Base-by-base conservation (phyloP, 1,140 invertebrate species). In the Heliconius nattereri region DNA sequence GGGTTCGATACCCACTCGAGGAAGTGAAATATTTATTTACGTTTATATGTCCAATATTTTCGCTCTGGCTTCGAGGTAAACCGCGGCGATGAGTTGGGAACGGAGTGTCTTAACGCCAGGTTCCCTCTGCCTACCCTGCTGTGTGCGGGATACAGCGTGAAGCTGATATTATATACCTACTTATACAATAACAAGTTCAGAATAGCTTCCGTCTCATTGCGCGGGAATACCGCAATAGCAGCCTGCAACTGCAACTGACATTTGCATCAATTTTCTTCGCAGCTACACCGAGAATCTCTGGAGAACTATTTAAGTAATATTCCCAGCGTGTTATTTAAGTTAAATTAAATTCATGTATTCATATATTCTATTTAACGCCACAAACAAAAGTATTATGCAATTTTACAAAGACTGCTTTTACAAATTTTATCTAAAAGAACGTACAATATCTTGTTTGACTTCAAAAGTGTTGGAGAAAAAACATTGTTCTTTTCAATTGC, bases 401-500 rank as follows among this genome's bases (percentile, higher is more conserved):
- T 45, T 45, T 45, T 45, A 66, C 75, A 76, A 76, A 40, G 75
- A 75, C 66, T 37, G 40, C n/a, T 66, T 29, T 29, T 66, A 13
- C 60, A 66, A 66, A 66, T 66, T 29, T 29, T 2, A 66, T 66
- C 11, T 13, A 66, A 66, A 66, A 29, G 60, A 66, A 29, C 23
- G 60, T 60, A 60, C 57, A 60, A 60, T 66, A 66, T 66, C 26
- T 26, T 66, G 60, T 66, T 66, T 66, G 60, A 66, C 23, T 66
- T 66, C 23, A 66, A 66, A 66, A 66, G 60, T 66, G 60, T 66
- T 23, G 60, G 71, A 37, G 71, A 72, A 72, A 40, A 72, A 40
- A 72, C 71, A 72, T 37, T 72, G 70, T 71, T 71, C 70, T 71
- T 71, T 71, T 71, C 70, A 71, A 71, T 71, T 71, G 70, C 70